Evolutionary conservation across 2,888 invertebrate genomes (phyloP).

Genomic region (Spodoptera picta): DNA sequence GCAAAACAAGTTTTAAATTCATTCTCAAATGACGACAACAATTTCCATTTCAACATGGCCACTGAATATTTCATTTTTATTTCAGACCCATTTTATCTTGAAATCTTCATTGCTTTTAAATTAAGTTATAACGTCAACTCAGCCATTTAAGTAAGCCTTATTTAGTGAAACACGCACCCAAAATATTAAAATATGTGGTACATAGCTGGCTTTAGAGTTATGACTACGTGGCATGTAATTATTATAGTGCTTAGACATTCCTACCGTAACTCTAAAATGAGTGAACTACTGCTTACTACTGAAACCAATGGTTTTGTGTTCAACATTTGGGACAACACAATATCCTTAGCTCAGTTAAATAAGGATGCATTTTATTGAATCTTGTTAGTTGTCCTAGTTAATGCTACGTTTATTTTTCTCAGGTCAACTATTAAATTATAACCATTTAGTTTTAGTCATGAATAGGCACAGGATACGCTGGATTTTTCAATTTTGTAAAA

Average conservation of each 20-base stretch:
- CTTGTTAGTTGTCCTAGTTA: too few species aligned
- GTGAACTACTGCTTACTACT: too few species aligned
- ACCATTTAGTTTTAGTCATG: too few species aligned
- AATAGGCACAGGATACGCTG: too few species aligned
- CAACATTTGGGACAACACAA: too few species aligned
- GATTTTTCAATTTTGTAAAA: too few species aligned
- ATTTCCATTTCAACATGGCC: conserved; percentile 9
- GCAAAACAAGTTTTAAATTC: conserved; percentile 17
- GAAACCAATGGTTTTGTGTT: too few species aligned
- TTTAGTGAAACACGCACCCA: conserved; percentile 11
- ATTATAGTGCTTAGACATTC: conserved; percentile 24
- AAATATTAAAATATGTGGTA: conserved; percentile 24
- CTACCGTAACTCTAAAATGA: too few species aligned
- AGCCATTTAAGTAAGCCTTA: conserved; percentile 19
- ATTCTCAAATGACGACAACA: conserved; percentile 23
- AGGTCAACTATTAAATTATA: too few species aligned
- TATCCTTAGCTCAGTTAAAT: too few species aligned
- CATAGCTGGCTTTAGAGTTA: conserved; percentile 14
- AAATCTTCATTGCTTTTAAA: conserved; percentile 22
- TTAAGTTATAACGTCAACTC: conserved; percentile 17
- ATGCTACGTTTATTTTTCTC: too few species aligned
- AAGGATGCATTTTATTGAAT: too few species aligned
- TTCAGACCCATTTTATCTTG: conserved; percentile 12
- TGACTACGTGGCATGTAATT: conserved; percentile 18
- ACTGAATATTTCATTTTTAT: conserved; percentile 11